A percentile compares a stretch with the other conserved stretches of the same genome.
Conservation (phyloP, 2,113 vertebrate species). For the Taurulus bubalis region DNA sequence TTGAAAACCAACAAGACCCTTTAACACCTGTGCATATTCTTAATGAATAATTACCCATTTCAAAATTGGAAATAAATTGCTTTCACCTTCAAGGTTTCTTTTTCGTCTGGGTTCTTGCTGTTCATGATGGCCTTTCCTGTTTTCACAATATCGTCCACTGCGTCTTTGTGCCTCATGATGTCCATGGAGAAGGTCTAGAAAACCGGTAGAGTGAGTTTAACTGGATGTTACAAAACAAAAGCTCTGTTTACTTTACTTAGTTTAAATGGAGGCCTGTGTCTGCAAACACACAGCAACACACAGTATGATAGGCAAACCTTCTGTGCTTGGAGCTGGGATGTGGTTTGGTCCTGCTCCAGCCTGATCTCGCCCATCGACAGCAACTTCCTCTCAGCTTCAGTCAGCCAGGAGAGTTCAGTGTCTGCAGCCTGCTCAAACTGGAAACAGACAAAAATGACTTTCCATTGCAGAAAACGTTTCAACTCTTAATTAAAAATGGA, state of each 20-base stretch:
- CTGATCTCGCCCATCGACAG: slow-evolving; percentile 90
- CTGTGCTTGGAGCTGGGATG: slow-evolving; percentile 94
- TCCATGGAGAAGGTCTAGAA: slow-evolving; percentile 95
- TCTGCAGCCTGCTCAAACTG: slow-evolving; percentile 96
- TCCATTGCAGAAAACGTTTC: not conserved
- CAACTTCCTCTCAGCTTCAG: slow-evolving; percentile 90
- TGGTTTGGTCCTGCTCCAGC: slow-evolving; percentile 95
- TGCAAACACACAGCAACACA: slow-evolving; percentile 3
- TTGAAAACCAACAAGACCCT: slow-evolving; percentile 23
- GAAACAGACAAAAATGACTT: slow-evolving; percentile 64
- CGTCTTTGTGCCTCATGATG: slow-evolving; percentile 96
- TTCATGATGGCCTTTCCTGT: slow-evolving; percentile 89
- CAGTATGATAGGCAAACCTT: slow-evolving; percentile 86
- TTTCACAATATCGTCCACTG: slow-evolving; percentile 92
- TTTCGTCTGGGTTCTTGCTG: slow-evolving; percentile 90
- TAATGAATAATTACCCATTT: not conserved
- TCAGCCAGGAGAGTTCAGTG: slow-evolving; percentile 91
- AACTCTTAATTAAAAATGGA: not conserved
- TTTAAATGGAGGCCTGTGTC: slow-evolving; percentile 24
- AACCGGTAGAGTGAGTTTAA: slow-evolving; percentile 63
- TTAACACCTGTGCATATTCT: not conserved
- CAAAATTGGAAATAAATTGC: not conserved
- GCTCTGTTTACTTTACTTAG: slow-evolving; percentile 48
- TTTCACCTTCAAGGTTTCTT: slow-evolving; percentile 87
- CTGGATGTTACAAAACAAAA: slow-evolving; percentile 27